Base-by-base conservation (phyloP, 1,140 invertebrate genomes). In the Euborellia annulipes region DNA sequence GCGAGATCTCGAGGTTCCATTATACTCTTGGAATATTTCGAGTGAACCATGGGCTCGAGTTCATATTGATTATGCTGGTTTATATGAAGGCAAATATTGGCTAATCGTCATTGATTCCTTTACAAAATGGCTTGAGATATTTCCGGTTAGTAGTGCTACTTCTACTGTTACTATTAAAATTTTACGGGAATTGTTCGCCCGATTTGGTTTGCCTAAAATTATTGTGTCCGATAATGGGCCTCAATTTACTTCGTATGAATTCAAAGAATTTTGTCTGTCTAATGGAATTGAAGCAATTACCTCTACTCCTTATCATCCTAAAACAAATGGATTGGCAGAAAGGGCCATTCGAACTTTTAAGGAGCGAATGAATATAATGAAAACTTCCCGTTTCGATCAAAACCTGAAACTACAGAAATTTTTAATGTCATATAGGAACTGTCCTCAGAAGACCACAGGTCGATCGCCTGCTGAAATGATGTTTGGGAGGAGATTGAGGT, bases 151-250 rank as follows among this genome's bases (percentile, higher is more conserved):
- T 3, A 47, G 20, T 13, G 45, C 47, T 17, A 41, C 50, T 21
- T 44, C 54, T 17, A 21, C 23, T 1, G 46, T 43, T 11, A 53
- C 51, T 1, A 58, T 60, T n/a, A 21, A 9, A 41, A 41, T 53
- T 3, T 30, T 62, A 4, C 43, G 54, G 13, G 43, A 57, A 39
- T 59, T 57, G 41, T 62, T 62, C 50, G 48, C 54, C 7, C 43
- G 50, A 3, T 55, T 59, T 37, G 62, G 57, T 7, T 50, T 62
- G 21, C 61, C 61, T 32, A 52, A 60, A 38, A 48, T 52, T 1
- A 21, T 64, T 11, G 59, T 63, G 4, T 55, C 54, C 22, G 60
- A 65, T 46, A 63, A 63, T 54, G 63, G 58, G 14, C 56, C 56
- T 21, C 50, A 53, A 11, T 64, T 65, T 45, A 59, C 49, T 13